Base-by-base conservation (phyloP, 2,797 vertebrate species). In the Pelochelys cantorii region DNA sequence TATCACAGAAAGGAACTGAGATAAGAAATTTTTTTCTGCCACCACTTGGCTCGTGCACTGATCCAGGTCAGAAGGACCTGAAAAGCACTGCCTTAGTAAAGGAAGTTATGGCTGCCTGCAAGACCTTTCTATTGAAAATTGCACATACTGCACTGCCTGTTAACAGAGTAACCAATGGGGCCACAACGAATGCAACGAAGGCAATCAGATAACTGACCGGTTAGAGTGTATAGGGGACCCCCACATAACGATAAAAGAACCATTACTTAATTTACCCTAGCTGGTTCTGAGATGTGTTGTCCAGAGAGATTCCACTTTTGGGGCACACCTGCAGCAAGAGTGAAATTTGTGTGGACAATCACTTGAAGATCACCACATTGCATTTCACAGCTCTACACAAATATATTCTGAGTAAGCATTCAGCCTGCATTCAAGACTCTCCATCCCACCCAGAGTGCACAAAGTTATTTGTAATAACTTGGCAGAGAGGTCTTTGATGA, bases 11-110 rank as follows among this genome's bases (percentile, higher is more conserved):
- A 75, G 8, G 37, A 79, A 56, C 15, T 42, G 29, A 25, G 29
- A 12, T 2, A 12, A 7, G 20, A 87, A 79, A 82, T 62, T n/a
- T 79, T 18, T 29, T 79, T 31, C 71, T 60, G 8, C 9, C 5
- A 54, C 7, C 65, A 22, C 8, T 68, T 34, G 7, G 53, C 4
- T 62, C 11, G 37, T 3, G 5, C 5, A 0, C 2, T n/a, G 54
- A 11, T 34, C 65, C n/a, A 20, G 10, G 60, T 18, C 20, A 53
- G 27, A 25, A 78, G 48, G 42, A 29, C 4, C 2, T 31, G 31
- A 13, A 34, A 84, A 85, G 1, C 0, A 0, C 59, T 27, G 17
- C 5, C 22, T 78, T 23, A 14, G 5, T 52, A 56, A 1, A 0
- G 23, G 31, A 25, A 17, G 34, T 29, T 52, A 78, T 34, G 22